A percentile compares a stretch with the other conserved stretches of the same genome.
Conservation (phyloP, 1,140 invertebrate species). For the Palaemon carinicauda region DNA sequence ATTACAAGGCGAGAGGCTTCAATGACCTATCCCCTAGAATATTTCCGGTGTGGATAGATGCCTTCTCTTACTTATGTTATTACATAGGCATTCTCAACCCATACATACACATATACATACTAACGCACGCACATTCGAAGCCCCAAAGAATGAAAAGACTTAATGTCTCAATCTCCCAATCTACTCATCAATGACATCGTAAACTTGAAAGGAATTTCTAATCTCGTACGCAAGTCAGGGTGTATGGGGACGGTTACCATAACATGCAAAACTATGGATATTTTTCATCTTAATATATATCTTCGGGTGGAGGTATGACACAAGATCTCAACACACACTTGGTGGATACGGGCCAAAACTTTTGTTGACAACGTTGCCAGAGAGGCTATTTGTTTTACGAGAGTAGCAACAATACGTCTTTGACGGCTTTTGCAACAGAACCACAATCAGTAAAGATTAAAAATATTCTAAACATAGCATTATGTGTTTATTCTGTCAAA, state of each 20-base stretch:
- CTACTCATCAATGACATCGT: too few species aligned
- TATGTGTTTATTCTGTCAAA: too few species aligned
- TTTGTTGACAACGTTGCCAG: constrained; percentile 46
- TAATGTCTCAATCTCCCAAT: too few species aligned
- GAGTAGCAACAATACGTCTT: constrained; percentile 13
- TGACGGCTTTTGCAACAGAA: not conserved
- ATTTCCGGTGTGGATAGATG: too few species aligned
- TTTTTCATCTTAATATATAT: constrained; percentile 22
- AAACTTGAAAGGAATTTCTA: too few species aligned
- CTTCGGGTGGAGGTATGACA: constrained; percentile 39
- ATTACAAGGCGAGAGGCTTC: too few species aligned
- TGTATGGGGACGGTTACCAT: not conserved
- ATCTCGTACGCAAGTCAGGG: too few species aligned
- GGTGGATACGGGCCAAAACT: constrained; percentile 52
- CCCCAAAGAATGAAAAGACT: not conserved
- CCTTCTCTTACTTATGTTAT: not conserved
- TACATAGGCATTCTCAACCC: too few species aligned
- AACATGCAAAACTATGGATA: not conserved
- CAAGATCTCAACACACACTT: constrained; percentile 44
- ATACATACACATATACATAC: constrained; percentile 9
- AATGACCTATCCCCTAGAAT: too few species aligned
- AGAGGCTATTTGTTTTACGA: constrained; percentile 34
- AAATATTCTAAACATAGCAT: too few species aligned
- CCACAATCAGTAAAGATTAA: too few species aligned
- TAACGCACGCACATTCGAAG: not conserved